Evolutionary conservation across 2,888 invertebrate genomes (phyloP).

Genomic region (Carterocephalus palaemon): DNA sequence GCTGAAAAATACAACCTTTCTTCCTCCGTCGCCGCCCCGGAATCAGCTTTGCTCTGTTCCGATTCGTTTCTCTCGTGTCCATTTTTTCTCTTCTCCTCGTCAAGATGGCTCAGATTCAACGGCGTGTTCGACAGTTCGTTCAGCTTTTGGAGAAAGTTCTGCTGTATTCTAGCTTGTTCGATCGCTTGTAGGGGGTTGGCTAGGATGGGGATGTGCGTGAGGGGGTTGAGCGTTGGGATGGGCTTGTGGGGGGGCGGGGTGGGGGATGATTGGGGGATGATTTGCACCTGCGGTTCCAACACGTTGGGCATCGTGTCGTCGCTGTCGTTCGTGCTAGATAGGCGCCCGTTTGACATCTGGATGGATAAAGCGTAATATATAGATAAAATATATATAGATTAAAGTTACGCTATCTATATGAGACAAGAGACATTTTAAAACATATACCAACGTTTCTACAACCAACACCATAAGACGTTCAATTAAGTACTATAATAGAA

Average conservation of each 20-base stretch:
- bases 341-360: conserved; percentile 77
- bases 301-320: conserved; percentile 73
- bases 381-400: neutral
- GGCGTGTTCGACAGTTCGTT: conserved; percentile 71
- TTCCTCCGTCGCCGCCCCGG: conserved; percentile 57
- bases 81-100: conserved; percentile 52
- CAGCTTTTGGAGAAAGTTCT: conserved; percentile 64
- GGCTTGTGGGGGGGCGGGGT: conserved; percentile 47
- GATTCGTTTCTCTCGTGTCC: conserved; percentile 50
- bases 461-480: too few relatives aligned
- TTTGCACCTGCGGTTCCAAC: conserved; percentile 69
- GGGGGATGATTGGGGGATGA: conserved; percentile 65
- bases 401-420: too few relatives aligned
- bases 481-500: too few relatives aligned
- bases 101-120: conserved; percentile 67
- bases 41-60: conserved; percentile 51
- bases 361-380: conserved; percentile 1
- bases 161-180: conserved; percentile 66
- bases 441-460: too few relatives aligned
- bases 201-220: conserved; percentile 44
- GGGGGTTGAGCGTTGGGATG: conserved; percentile 40
- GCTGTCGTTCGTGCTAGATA: conserved; percentile 74
- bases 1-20: conserved; percentile 66
- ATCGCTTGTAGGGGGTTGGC: conserved; percentile 62
- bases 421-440: too few relatives aligned